Conservation (phyloP, 2,113 vertebrate species). For the Mola mola region DNA sequence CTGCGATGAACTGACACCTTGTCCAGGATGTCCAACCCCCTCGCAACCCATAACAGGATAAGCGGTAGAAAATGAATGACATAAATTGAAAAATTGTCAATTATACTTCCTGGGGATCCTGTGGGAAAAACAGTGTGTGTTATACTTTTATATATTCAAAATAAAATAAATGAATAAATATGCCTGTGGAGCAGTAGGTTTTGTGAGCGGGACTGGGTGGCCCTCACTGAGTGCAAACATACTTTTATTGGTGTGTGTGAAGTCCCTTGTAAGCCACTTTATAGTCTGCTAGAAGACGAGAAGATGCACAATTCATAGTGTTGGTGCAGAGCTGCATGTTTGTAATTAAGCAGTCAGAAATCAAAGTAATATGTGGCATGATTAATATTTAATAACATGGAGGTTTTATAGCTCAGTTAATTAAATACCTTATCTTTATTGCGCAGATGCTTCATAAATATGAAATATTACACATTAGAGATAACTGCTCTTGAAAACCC, state of each 20-base stretch:
- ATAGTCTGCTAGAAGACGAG: slow-evolving; percentile 45
- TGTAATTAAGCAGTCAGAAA: slow-evolving; percentile 81
- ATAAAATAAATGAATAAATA: background rate
- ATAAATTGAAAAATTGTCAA: no score
- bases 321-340: slow-evolving; percentile 61
- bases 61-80: no score
- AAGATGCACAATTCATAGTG: slow-evolving; percentile 43
- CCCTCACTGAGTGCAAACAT: background rate
- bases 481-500: slow-evolving; percentile 79
- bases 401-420: slow-evolving; percentile 79
- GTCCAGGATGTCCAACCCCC: no score
- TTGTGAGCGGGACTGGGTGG: no score
- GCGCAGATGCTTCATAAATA: slow-evolving; percentile 85
- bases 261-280: slow-evolving; percentile 61
- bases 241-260: no score
- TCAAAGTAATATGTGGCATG: slow-evolving; percentile 80
- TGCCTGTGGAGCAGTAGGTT: slow-evolving; percentile 3
- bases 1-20: no score
- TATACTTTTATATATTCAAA: no score
- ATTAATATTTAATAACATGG: slow-evolving; percentile 82
- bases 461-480: slow-evolving; percentile 83
- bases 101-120: no score
- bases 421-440: slow-evolving; percentile 86
- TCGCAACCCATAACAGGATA: no score
- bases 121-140: no score